Evolutionary conservation across 2,113 vertebrate genomes (phyloP), one percentile per base, ranked within the genome.

Genomic region (Calonectris borealis): DNA sequence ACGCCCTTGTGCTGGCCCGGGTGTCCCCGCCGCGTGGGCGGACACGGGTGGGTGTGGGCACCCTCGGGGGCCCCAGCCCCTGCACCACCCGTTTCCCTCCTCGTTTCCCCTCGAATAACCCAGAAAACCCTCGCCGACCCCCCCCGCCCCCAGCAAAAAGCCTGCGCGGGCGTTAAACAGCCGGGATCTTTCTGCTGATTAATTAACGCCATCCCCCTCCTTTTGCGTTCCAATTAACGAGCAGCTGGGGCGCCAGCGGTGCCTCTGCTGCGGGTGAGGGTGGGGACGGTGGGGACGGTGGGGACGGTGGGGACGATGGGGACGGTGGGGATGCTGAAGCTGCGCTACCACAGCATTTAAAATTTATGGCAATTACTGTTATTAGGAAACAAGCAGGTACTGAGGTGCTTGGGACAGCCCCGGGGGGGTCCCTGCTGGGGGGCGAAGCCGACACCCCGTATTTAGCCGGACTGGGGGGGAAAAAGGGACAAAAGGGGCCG

Each of bases 401-500:
- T 42, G 26, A n/a, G 48, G 22, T 10, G 18, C 26, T 49, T 19
- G 27, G 42, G 52, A 2, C 29, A 36, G 10, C 8, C 27, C 18
- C 9, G 1, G 38, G 2, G 13, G 36, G 32, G 0, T 12, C 48
- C 38, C 29, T 57, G 58, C 26, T 4, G 34, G 19, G 19, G 18
- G 75, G 29, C 13, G 9, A 31, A 76, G 40, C 20, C 6, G 17
- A 21, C 13, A 3, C 6, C 11, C 8, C 2, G 2, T 12, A 7
- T 78, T 69, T 17, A 20, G 12, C 16, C 21, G 18, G 10, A 49
- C 2, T 0, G 1, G n/a, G 11, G 2, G 2, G 4, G 2, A 7
- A 51, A 52, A 42, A 16, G 5, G 16, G 25, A 1, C 1, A 0
- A 26, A 65, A 36, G 18, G 29, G 17, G 7, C 5, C 1, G 0